These are phyloP conservation scores for Lasioglossum marginatum DNA, from an alignment of 2,888 invertebrate genomes.

Conservation along the genomic window DNA sequence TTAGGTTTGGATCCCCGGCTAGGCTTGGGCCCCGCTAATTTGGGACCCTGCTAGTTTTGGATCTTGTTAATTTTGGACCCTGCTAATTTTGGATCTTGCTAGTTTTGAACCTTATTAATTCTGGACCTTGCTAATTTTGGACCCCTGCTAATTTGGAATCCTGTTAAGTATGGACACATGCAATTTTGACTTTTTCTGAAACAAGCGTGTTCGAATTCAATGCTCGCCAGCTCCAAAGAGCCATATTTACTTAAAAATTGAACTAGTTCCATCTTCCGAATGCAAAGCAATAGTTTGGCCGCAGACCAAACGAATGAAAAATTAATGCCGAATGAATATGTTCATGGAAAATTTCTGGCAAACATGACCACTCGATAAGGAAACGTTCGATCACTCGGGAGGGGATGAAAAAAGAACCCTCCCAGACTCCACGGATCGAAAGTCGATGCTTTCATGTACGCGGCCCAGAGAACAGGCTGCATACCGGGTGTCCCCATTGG, in stretches of 20 bases:
- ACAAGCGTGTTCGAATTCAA: background rate
- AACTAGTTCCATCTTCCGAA: conserved; percentile 1
- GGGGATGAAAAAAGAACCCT: background rate
- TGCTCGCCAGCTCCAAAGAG: background rate
- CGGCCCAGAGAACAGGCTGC: background rate
- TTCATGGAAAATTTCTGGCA: conserved; percentile 42
- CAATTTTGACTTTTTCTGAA: background rate
- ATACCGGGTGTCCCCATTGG: conserved; percentile 25
- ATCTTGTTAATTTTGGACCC: background rate
- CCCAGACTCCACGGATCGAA: background rate
- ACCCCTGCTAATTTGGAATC: background rate
- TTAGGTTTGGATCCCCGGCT: background rate
- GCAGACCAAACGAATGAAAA: conserved; percentile 50
- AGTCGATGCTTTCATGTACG: conserved; percentile 18
- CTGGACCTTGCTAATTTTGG: background rate
- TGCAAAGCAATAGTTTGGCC: background rate
- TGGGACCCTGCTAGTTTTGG: too few relatives aligned
- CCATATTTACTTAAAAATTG: background rate
- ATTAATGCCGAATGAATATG: conserved; percentile 44
- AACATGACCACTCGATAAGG: conserved; percentile 39
- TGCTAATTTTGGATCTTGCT: background rate
- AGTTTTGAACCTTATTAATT: background rate
- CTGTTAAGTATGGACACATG: background rate
- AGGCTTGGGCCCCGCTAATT: background rate
- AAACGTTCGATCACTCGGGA: conserved; percentile 33